Percentiles rank a stretch among this genome's conserved stretches.
phyloP scores from a whole-genome alignment of 2,113 vertebrate genomes.

The Entelurus aequoreus region DNA sequence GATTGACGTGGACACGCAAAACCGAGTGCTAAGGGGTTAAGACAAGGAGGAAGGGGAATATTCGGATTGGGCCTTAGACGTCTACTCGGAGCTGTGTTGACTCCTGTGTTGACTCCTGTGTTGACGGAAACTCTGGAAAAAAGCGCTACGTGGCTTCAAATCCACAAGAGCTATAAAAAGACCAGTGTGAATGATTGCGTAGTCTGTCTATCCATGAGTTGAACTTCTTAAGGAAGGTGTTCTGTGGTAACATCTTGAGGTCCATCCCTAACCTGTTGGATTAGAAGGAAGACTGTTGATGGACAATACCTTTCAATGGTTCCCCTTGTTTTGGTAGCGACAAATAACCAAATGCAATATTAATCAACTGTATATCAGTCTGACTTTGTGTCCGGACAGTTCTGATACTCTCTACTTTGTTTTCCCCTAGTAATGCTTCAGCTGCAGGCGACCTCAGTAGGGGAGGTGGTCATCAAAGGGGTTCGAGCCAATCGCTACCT shows the following conservation, averaged over 20 bases:
- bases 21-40: too few species aligned
- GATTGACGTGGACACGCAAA: too few species aligned
- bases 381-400: neutral
- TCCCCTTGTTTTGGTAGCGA: too few species aligned
- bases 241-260: neutral
- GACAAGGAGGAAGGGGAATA: too few species aligned
- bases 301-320: too few species aligned
- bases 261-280: too few species aligned
- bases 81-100: too few species aligned
- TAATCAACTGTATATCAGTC: too few species aligned
- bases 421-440: constrained; percentile 84
- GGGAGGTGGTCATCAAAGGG: constrained; percentile 93
- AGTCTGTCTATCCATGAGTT: too few species aligned
- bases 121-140: neutral
- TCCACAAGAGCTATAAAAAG: neutral
- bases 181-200: neutral
- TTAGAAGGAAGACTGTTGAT: too few species aligned
- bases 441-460: constrained; percentile 89
- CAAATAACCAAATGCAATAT: too few species aligned
- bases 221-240: neutral
- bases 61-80: too few species aligned
- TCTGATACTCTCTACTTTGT: neutral
- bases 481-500: constrained; percentile 88
- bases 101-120: neutral
- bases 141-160: neutral